These are phyloP conservation scores for Ditylenchus weischeri DNA, from an alignment of 2,888 invertebrate species.

Conservation along the genomic window DNA sequence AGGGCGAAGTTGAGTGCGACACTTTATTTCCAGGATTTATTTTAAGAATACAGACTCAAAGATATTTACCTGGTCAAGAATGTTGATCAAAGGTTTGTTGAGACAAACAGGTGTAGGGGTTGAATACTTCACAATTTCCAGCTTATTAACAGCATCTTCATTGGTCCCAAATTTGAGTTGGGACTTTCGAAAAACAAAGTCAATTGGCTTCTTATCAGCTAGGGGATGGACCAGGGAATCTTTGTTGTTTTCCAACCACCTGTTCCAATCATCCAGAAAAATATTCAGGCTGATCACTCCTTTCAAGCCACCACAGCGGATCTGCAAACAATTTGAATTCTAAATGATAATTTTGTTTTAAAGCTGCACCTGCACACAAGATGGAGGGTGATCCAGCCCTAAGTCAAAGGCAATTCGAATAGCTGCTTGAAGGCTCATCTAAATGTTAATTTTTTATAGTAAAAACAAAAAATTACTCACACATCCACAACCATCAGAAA, in stretches of 20 bases:
- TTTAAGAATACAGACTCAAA: too few species aligned
- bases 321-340: not conserved
- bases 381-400: constrained; percentile 39
- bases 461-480: constrained; percentile 40
- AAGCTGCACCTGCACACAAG: constrained; percentile 27
- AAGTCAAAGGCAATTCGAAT: constrained; percentile 32
- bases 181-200: constrained; percentile 9
- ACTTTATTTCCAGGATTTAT: too few species aligned
- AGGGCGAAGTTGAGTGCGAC: too few species aligned
- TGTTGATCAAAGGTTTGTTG: constrained; percentile 59
- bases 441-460: too few species aligned
- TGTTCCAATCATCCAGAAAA: too few species aligned
- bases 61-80: constrained; percentile 54
- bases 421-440: constrained; percentile 30
- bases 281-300: too few species aligned
- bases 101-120: constrained; percentile 50
- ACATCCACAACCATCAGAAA: constrained; percentile 52
- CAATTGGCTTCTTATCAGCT: not conserved
- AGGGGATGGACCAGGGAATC: too few species aligned
- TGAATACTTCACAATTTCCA: constrained; percentile 55
- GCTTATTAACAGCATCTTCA: not conserved
- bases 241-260: too few species aligned
- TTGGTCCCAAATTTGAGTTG: constrained; percentile 19
- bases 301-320: not conserved
- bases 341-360: not conserved